Evolutionary conservation across 2,113 vertebrate genomes (phyloP).

Genomic region (Antigone vipio): DNA sequence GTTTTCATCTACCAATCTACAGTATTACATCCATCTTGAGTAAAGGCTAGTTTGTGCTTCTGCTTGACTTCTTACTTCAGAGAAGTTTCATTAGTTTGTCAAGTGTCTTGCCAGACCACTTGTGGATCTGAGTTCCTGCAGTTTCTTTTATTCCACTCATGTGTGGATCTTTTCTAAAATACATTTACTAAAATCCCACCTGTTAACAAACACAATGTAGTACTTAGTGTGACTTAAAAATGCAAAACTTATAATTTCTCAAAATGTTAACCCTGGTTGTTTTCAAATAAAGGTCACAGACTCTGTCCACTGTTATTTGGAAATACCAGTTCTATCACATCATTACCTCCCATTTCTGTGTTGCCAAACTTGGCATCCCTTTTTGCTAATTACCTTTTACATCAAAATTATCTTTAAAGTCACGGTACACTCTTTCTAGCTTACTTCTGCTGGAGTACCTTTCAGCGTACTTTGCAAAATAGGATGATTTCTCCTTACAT

Average conservation of each 20-base stretch:
- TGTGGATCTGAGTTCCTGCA: background rate
- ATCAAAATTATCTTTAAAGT: background rate
- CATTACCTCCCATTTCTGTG: background rate
- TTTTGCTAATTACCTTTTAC: background rate
- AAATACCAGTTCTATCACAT: background rate
- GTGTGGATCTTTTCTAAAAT: background rate
- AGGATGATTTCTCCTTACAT: rapidly evolving
- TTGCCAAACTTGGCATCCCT: background rate
- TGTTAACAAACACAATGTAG: background rate
- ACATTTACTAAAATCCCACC: background rate
- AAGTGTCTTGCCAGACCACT: background rate
- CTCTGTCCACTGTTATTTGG: background rate
- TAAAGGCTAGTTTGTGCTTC: background rate
- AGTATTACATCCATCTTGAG: background rate
- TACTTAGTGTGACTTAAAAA: background rate
- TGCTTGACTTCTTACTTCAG: background rate
- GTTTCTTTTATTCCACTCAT: background rate
- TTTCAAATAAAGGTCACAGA: background rate
- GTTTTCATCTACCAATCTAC: background rate
- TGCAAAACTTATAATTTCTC: background rate
- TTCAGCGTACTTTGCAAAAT: background rate
- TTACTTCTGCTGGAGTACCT: background rate
- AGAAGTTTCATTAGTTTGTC: background rate
- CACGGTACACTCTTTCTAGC: background rate
- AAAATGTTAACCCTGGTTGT: background rate